Base-by-base conservation (phyloP, 1,140 invertebrate genomes). In the Leptinotarsa defecta region DNA sequence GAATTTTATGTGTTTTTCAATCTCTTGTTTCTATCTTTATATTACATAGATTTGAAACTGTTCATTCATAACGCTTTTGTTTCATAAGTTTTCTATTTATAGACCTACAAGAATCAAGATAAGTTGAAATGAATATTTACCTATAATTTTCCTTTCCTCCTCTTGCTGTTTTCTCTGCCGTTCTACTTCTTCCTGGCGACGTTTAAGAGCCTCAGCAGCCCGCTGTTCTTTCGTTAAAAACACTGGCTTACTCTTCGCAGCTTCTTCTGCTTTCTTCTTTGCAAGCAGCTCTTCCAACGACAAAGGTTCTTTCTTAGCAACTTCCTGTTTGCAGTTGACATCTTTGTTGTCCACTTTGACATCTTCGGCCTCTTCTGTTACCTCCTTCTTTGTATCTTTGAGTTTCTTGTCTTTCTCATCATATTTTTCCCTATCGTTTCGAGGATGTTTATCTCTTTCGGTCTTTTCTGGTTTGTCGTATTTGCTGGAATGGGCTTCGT, bases 141-240 rank as follows among this genome's bases (percentile, higher is more conserved):
- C 34, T 75, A 85, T 80, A 48, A 89, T 88, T 81, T 92, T 92
- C 48, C 92, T 86, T 78, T 93, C 91, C 74, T 94, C 92, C 13
- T 96, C 94, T 75, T 91, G 89, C 73, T 87, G 87, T 78, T 89
- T 91, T 57, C 89, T 88, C 19, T 94, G 86, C 64, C 87, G 88
- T 4, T 93, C 92, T 5, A 94, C 93, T 88, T 98, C 92, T 83
- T 97, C 93, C 82, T 97, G 93, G 4, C 98, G 88, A 73, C 94
- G 91, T 83, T 95, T 92, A 4, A 99, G 81, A 1, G 98, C 98
- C 81, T 98, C 90, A 0, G 92, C 92, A 2, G 92, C 94, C 83
- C 98, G 89, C 87, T 99, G 96, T 86, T 98, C 96, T 88, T 98
- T 99, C 0, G 95, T 96, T 24, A 99, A 87, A 86, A 99, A 99